phyloP scores from a whole-genome alignment of 1,140 invertebrate species.

The Anoplolepis gracilipes region DNA sequence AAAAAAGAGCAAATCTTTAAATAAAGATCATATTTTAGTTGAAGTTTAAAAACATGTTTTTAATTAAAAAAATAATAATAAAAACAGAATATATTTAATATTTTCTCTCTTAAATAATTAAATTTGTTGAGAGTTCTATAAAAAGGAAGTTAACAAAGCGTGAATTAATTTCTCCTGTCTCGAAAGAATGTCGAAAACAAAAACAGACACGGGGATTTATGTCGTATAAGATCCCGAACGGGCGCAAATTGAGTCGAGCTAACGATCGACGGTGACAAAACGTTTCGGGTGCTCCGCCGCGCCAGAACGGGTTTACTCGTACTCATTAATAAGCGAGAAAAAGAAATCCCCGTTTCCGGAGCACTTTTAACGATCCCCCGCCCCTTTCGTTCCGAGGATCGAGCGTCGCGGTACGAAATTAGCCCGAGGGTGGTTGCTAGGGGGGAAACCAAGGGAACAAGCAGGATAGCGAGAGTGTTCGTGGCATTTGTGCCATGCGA shows the following conservation, averaged over 20 bases:
- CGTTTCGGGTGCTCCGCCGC: constrained; percentile 44
- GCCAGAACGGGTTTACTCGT: constrained; percentile 45
- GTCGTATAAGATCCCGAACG: constrained; percentile 6
- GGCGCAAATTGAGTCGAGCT: constrained; percentile 41
- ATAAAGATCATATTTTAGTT: background rate
- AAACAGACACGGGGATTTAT: background rate
- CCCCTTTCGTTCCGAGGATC: constrained; percentile 50
- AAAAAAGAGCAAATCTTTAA: background rate
- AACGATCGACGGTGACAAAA: constrained; percentile 45
- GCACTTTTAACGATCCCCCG: constrained; percentile 46
- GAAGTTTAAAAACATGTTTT: background rate
- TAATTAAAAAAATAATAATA: constrained; percentile 3
- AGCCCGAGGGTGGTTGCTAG: constrained; percentile 16
- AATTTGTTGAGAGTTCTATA: background rate
- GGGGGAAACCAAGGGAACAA: background rate
- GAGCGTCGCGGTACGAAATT: constrained; percentile 56
- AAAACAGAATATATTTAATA: background rate
- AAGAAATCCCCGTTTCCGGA: constrained; percentile 59
- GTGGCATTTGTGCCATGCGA: constrained; percentile 50
- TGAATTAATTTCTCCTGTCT: constrained; percentile 24
- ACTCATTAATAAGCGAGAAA: constrained; percentile 58
- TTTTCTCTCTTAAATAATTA: background rate
- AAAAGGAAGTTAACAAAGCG: background rate
- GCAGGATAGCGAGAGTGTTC: constrained; percentile 16
- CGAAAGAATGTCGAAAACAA: background rate